Conservation (phyloP, 2,797 vertebrate genomes). For the Sebastiscus tertius region DNA sequence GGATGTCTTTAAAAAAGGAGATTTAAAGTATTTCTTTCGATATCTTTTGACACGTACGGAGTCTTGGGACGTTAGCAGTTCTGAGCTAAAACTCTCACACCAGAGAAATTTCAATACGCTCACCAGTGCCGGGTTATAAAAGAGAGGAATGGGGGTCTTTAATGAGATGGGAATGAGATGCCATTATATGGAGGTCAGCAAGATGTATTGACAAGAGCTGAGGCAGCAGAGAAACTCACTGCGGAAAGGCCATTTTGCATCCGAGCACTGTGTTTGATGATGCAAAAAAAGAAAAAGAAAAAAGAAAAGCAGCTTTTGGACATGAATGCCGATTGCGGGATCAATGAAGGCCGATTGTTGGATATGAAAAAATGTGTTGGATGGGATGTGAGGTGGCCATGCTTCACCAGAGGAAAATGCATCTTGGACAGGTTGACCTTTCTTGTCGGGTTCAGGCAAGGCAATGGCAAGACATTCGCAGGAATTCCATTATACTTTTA, state of each 20-base stretch:
- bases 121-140: slow-evolving; percentile 11
- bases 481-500: slow-evolving; percentile 30
- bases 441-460: slow-evolving; percentile 31
- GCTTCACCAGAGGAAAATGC: slow-evolving; percentile 27
- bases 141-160: slow-evolving; percentile 39
- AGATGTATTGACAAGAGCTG: slow-evolving; percentile 41
- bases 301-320: slow-evolving; percentile 2
- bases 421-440: slow-evolving; percentile 57
- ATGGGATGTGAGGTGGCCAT: slow-evolving; percentile 3
- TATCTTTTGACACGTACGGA: not conserved
- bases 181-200: slow-evolving; percentile 33
- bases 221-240: slow-evolving; percentile 19
- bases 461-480: slow-evolving; percentile 14
- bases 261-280: not conserved
- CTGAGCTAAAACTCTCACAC: not conserved
- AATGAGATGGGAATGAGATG: slow-evolving; percentile 42
- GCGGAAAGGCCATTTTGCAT: slow-evolving; percentile 15
- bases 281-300: slow-evolving; percentile 2
- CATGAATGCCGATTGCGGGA: slow-evolving; percentile 12
- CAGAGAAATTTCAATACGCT: slow-evolving; percentile 1
- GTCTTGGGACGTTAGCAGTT: not conserved
- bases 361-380: not conserved
- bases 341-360: slow-evolving; percentile 17
- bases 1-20: not conserved
- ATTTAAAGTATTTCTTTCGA: not conserved